Conservation (phyloP, 2,113 vertebrate species). For the Xyrauchen texanus region DNA sequence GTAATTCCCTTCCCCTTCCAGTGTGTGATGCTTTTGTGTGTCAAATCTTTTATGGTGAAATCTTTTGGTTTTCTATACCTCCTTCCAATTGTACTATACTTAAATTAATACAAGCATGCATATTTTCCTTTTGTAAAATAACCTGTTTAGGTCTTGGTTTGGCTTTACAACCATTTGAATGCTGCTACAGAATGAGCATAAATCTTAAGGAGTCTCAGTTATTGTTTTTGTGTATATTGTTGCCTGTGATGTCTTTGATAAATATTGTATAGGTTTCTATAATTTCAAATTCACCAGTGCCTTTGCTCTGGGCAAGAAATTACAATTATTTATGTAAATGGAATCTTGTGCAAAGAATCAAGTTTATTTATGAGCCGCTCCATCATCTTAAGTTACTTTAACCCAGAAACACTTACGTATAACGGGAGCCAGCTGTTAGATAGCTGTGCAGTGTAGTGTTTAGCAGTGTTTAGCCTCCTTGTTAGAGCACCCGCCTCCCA, state of each 20-base stretch:
- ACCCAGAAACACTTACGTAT: neutral
- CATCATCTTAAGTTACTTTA: too few species aligned
- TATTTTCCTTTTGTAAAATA: neutral
- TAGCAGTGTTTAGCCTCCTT: too few species aligned
- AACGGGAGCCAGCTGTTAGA: too few species aligned
- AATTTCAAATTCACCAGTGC: constrained; percentile 64
- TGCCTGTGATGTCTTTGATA: neutral
- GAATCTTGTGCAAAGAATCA: too few species aligned
- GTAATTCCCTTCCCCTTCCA: constrained; percentile 32
- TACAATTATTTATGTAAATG: neutral
- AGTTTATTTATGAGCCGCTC: too few species aligned
- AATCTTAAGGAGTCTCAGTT: neutral
- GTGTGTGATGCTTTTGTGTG: neutral
- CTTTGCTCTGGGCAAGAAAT: constrained; percentile 44
- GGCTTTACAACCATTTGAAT: neutral
- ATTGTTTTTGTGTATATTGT: neutral
- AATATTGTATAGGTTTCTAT: constrained; percentile 14
- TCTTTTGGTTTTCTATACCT: neutral
- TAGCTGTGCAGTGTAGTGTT: too few species aligned
- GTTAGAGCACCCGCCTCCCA: too few species aligned
- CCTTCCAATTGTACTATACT: neutral
- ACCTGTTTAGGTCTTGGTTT: neutral
- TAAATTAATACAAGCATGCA: neutral
- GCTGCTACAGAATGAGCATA: neutral
- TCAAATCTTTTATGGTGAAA: neutral